Conservation (phyloP, 2,888 invertebrate species). For the Augiades crinisus region DNA sequence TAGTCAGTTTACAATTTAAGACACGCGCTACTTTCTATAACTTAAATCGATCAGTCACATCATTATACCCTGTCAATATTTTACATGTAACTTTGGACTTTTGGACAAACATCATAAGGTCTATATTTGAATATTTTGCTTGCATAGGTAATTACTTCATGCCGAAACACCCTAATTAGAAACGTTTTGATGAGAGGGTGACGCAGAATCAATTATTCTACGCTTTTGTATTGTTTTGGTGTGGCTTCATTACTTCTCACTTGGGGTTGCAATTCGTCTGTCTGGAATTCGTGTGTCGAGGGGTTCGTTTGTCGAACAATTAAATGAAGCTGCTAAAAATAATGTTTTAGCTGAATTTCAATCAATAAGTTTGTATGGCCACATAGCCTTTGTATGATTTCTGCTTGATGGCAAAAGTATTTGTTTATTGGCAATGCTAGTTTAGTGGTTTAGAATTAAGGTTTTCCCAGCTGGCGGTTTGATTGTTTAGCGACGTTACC, state of each 20-base stretch:
- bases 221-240: constrained; percentile 23
- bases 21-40: constrained; percentile 5
- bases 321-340: no score
- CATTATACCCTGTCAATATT: neutral
- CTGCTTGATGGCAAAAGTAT: no score
- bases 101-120: constrained; percentile 5
- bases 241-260: constrained; percentile 20
- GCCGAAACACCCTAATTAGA: constrained; percentile 23
- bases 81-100: neutral
- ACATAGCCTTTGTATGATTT: no score
- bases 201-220: constrained; percentile 25
- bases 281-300: neutral
- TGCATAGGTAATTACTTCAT: constrained; percentile 22
- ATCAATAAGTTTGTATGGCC: no score
- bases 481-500: no score
- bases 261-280: neutral
- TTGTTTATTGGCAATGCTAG: no score
- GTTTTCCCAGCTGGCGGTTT: no score
- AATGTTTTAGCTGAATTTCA: no score
- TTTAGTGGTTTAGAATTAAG: no score
- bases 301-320: no score
- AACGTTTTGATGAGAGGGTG: constrained; percentile 26
- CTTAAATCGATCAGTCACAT: constrained; percentile 24
- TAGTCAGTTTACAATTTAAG: no score
- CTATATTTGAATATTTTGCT: neutral